These are phyloP conservation scores for Phortica okadai DNA, from an alignment of 2,888 invertebrate genomes.

Conservation along the genomic window DNA sequence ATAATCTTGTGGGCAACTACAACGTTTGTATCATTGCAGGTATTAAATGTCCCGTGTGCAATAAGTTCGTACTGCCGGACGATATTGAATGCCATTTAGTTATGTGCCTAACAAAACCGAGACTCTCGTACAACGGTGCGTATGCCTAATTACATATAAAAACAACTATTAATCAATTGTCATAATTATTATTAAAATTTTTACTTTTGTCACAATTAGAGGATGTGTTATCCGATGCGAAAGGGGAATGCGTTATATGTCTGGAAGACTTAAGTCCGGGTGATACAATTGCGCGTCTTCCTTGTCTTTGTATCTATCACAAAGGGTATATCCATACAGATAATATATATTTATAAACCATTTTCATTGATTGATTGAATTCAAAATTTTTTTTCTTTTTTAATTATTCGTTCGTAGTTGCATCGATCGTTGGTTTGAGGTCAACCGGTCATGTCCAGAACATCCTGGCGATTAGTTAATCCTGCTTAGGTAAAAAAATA, in stretches of 20 bases:
- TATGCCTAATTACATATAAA: conserved; percentile 36
- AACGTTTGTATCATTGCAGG: conserved; percentile 80
- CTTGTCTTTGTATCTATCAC: conserved; percentile 99
- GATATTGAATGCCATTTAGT: conserved; percentile 99
- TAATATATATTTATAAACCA: not conserved
- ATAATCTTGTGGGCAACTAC: not conserved
- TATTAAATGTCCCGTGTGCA: conserved; percentile 99
- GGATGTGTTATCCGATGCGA: conserved; percentile 96
- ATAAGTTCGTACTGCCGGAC: conserved; percentile 98
- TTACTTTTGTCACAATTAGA: conserved; percentile 79
- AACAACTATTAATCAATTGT: not conserved
- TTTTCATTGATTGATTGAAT: not conserved
- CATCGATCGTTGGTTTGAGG: conserved; percentile 99
- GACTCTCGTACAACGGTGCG: conserved; percentile 96
- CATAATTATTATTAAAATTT: no score
- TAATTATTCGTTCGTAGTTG: conserved; percentile 81
- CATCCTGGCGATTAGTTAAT: conserved; percentile 93
- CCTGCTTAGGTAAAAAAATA: conserved; percentile 56
- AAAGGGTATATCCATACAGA: conserved; percentile 83
- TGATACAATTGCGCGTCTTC: conserved; percentile 97
- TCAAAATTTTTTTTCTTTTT: not conserved
- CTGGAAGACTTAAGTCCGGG: conserved; percentile 97
- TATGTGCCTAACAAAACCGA: conserved; percentile 99
- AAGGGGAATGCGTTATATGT: conserved; percentile 99
- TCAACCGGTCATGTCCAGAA: conserved; percentile 98